Percentiles rank a stretch among this genome's conserved stretches.
Evolutionary conservation across 1,140 invertebrate species (phyloP).

Genomic region (Anagrus nilaparvatae): DNA sequence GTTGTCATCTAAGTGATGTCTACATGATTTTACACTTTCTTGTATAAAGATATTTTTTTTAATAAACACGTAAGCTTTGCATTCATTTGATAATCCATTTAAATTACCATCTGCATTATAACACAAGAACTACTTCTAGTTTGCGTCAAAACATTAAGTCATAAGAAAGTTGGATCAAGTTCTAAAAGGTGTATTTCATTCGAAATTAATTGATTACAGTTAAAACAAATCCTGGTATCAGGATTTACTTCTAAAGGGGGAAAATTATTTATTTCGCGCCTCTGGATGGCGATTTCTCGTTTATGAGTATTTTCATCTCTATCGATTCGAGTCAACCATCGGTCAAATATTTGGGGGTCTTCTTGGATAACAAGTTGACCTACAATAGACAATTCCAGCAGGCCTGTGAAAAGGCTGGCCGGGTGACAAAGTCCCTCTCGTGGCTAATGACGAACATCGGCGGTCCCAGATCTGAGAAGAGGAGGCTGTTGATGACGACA

Average conservation of each 20-base stretch:
- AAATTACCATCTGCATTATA: background rate
- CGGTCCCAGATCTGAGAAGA: too few species aligned
- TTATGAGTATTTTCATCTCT: background rate
- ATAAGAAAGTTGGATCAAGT: slow-evolving; percentile 1
- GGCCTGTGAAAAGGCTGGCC: too few species aligned
- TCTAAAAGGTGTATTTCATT: slow-evolving; percentile 1
- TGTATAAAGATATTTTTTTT: slow-evolving; percentile 1
- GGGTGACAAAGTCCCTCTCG: too few species aligned
- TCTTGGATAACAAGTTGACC: too few species aligned
- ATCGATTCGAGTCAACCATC: slow-evolving; percentile 2
- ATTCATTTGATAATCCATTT: background rate
- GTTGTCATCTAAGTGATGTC: slow-evolving; percentile 4
- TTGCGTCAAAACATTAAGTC: slow-evolving; percentile 4
- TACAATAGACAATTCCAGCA: too few species aligned
- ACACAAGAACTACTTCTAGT: slow-evolving; percentile 3
- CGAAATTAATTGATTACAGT: slow-evolving; percentile 7
- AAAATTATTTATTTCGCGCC: background rate
- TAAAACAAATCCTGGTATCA: slow-evolving; percentile 1
- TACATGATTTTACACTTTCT: background rate
- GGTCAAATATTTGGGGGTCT: too few species aligned
- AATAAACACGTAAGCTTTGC: slow-evolving; percentile 4
- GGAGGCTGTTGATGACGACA: too few species aligned
- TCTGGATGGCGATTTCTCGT: slow-evolving; percentile 5
- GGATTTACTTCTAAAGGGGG: background rate
- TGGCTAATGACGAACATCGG: too few species aligned